Conservation (phyloP, 1,140 invertebrate species). For the Zaprionus taronus region DNA sequence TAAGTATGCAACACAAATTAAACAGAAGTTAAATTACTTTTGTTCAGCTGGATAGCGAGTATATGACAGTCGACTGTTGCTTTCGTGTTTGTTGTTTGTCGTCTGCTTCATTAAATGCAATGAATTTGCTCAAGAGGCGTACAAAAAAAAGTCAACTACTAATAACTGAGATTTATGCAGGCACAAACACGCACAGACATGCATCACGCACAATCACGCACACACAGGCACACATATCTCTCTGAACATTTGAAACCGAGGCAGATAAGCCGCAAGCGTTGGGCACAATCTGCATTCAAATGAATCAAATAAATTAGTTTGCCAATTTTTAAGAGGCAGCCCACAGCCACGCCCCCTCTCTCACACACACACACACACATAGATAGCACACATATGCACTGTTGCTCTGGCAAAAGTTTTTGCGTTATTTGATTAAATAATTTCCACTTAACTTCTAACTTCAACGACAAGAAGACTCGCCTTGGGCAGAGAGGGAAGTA, state of each 20-base stretch:
- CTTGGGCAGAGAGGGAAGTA: neutral
- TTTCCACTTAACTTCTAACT: conserved; percentile 79
- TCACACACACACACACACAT: neutral
- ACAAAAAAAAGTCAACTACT: conserved; percentile 55
- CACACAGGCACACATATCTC: neutral
- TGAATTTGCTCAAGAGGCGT: conserved; percentile 53
- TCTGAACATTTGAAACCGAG: conserved; percentile 46
- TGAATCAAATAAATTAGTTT: conserved; percentile 83
- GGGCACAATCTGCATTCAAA: conserved; percentile 78
- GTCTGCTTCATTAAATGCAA: conserved; percentile 37
- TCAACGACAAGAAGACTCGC: conserved; percentile 30
- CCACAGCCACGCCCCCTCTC: conserved; percentile 28
- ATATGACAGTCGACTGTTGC: too few relatives aligned
- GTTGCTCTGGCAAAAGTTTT: conserved; percentile 51
- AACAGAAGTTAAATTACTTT: too few relatives aligned
- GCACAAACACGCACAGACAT: conserved; percentile 3
- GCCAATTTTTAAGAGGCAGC: conserved; percentile 53
- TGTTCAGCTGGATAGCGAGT: too few relatives aligned
- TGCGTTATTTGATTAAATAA: conserved; percentile 81
- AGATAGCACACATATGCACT: conserved; percentile 7
- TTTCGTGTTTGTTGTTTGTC: neutral
- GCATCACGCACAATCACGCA: neutral
- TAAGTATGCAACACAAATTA: too few relatives aligned
- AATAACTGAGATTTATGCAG: conserved; percentile 74
- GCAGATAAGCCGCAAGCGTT: conserved; percentile 54